Conservation (phyloP, 2,888 invertebrate species). For the Mimumesa dahlbomi region DNA sequence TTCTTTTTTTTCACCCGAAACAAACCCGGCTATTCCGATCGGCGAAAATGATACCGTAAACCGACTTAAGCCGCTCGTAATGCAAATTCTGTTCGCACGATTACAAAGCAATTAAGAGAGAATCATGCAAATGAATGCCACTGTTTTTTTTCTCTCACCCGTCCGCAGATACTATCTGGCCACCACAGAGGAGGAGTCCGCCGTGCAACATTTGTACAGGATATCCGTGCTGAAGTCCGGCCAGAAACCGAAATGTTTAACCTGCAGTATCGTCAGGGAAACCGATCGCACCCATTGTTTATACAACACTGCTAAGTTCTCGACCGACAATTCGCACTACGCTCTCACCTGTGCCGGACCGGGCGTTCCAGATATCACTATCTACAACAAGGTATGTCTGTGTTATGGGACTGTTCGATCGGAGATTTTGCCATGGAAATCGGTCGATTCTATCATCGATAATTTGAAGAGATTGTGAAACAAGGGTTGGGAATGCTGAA, state of each 20-base stretch:
- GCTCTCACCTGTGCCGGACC: slow-evolving; percentile 92
- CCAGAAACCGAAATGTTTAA: slow-evolving; percentile 85
- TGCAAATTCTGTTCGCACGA: not conserved
- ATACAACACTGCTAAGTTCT: slow-evolving; percentile 87
- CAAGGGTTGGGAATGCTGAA: too few relatives aligned
- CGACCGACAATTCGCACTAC: slow-evolving; percentile 85
- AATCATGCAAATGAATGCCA: not conserved
- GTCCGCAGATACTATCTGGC: slow-evolving; percentile 95
- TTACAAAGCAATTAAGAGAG: not conserved
- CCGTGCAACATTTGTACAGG: slow-evolving; percentile 90
- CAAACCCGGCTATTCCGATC: too few relatives aligned
- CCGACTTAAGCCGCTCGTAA: too few relatives aligned
- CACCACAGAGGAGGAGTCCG: slow-evolving; percentile 87
- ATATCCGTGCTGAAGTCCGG: slow-evolving; percentile 82
- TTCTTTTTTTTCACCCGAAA: too few relatives aligned
- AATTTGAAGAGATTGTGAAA: too few relatives aligned
- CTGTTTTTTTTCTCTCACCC: slow-evolving; percentile 24
- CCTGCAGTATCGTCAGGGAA: slow-evolving; percentile 85
- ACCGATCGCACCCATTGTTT: slow-evolving; percentile 82
- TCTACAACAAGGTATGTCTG: slow-evolving; percentile 83
- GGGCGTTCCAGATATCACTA: slow-evolving; percentile 87
- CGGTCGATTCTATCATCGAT: too few relatives aligned
- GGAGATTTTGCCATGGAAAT: too few relatives aligned
- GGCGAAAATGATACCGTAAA: too few relatives aligned
- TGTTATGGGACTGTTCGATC: too few relatives aligned